Evolutionary conservation across 2,797 vertebrate species (phyloP).

Genomic region (Triplophysa bombifrons): DNA sequence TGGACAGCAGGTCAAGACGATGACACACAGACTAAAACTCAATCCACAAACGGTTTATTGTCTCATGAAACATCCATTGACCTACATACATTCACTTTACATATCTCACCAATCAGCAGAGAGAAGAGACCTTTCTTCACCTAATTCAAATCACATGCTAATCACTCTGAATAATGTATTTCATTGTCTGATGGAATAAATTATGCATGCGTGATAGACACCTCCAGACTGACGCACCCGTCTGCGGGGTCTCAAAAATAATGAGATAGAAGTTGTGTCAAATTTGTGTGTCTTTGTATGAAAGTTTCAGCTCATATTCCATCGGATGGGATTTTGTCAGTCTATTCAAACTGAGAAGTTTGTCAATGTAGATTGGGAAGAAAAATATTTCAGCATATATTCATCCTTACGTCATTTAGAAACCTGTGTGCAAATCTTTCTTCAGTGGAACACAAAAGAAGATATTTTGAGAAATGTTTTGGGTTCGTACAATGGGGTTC

Average conservation of each 20-base stretch:
- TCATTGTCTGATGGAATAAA: conserved; percentile 52
- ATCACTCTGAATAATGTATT: conserved; percentile 54
- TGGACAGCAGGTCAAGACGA: conserved; percentile 18
- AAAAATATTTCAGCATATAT: too few species aligned
- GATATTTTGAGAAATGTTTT: too few species aligned
- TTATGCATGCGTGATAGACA: conserved; percentile 55
- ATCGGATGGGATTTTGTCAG: conserved; percentile 4
- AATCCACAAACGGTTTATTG: conserved; percentile 31
- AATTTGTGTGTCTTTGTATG: conserved; percentile 48
- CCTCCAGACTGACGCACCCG: conserved; percentile 45
- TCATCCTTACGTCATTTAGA: too few species aligned
- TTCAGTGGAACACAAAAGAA: too few species aligned
- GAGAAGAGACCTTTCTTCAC: conserved; percentile 39
- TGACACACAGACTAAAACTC: conserved; percentile 24
- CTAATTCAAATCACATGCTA: conserved; percentile 59
- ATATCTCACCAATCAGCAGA: conserved; percentile 14
- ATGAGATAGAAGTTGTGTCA: conserved; percentile 47
- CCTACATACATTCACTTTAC: conserved; percentile 40
- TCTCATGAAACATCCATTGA: conserved; percentile 49
- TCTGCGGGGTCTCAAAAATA: conserved; percentile 38
- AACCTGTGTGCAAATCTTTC: too few species aligned
- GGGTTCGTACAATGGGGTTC: too few species aligned
- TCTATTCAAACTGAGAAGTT: conserved; percentile 1
- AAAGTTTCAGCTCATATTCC: conserved; percentile 28
- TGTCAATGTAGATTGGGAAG: background rate